Evolutionary conservation across 37 sponge, comb jelly and placozoan genomes (phyloP).

Genomic region (Spongilla lacustris): DNA sequence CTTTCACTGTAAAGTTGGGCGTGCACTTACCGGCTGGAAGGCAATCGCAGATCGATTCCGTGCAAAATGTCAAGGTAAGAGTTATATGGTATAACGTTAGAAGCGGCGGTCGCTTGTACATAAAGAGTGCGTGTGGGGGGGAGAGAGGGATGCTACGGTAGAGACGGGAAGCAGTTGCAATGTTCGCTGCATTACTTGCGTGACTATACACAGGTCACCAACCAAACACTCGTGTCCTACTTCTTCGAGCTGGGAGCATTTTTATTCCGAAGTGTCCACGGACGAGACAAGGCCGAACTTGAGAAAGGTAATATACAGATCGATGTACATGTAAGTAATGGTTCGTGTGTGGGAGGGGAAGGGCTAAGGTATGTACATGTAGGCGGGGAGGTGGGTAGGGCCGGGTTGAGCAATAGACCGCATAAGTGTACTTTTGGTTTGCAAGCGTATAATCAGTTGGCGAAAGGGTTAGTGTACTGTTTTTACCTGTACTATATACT

Average conservation of each 20-base stretch:
- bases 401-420: no score
- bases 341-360: no score
- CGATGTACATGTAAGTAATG: no score
- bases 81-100: no score
- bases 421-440: no score
- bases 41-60: neutral
- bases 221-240: constrained; percentile 26
- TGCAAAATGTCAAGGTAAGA: neutral
- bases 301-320: constrained; percentile 29
- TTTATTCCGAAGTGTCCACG: constrained; percentile 7
- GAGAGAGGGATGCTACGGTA: no score
- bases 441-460: no score
- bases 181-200: neutral
- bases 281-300: neutral
- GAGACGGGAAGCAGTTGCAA: neutral
- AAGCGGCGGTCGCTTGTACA: no score
- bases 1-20: neutral
- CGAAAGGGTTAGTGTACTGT: no score
- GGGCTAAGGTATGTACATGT: neutral
- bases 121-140: no score
- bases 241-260: constrained; percentile 43
- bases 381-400: no score
- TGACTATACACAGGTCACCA: constrained; percentile 18
- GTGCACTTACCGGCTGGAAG: neutral
- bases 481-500: no score